phyloP scores from a whole-genome alignment of 2,888 invertebrate species.

The Escarpia spicata region DNA sequence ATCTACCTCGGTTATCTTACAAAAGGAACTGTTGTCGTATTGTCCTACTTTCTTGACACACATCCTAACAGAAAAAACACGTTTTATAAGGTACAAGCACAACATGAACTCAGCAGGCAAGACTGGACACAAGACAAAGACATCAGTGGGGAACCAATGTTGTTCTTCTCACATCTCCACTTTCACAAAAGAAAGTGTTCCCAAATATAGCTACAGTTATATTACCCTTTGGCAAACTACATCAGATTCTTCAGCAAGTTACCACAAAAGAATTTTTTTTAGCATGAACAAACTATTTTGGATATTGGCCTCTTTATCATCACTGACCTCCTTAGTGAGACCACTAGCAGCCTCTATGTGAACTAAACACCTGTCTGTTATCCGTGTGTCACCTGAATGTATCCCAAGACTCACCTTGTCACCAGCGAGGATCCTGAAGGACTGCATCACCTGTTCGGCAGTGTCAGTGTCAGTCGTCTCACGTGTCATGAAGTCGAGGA shows the following conservation, averaged over 20 bases:
- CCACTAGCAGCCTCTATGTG: not conserved
- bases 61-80: not conserved
- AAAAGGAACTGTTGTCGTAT: not conserved
- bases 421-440: constrained; percentile 47
- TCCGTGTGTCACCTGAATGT: not conserved
- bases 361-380: not conserved
- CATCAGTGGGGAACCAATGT: not conserved
- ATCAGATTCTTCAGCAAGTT: not conserved
- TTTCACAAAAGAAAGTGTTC: not conserved
- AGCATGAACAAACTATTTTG: constrained; percentile 23
- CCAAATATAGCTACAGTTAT: not conserved
- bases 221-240: not conserved
- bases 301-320: not conserved
- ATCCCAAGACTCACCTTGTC: constrained; percentile 68
- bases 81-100: not conserved
- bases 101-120: not conserved
- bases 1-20: not conserved
- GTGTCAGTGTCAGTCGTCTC: constrained; percentile 76
- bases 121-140: not conserved
- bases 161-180: not conserved
- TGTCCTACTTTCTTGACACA: not conserved
- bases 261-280: not conserved
- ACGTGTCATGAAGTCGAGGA: constrained; percentile 99
- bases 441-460: constrained; percentile 48
- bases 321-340: not conserved